Percentiles rank a stretch among this genome's conserved stretches.
Evolutionary conservation across 2,888 invertebrate genomes (phyloP).

Genomic region (Uloborus plumipes): DNA sequence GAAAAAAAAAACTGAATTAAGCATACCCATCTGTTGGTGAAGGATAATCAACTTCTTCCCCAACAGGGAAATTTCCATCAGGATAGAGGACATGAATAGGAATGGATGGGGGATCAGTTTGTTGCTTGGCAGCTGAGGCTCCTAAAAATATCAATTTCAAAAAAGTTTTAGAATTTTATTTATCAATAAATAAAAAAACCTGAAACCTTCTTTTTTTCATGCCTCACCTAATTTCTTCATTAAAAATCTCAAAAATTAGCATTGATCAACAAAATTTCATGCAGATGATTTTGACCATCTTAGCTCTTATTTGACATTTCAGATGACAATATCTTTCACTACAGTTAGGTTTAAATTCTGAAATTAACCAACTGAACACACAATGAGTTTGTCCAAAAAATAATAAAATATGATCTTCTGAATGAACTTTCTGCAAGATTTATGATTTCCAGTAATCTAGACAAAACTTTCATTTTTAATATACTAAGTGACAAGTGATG

Average conservation of each 20-base stretch:
- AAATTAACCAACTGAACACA: too few species aligned
- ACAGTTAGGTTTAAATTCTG: too few species aligned
- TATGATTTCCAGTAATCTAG: background rate
- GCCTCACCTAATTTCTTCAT: background rate
- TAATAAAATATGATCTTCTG: too few species aligned
- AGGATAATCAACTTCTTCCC: constrained; percentile 89
- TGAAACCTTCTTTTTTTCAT: background rate
- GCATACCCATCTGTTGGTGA: constrained; percentile 79
- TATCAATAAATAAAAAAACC: background rate
- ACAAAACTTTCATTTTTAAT: background rate
- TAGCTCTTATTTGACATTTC: too few species aligned
- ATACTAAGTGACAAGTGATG: background rate
- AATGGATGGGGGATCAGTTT: constrained; percentile 88
- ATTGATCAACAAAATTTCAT: background rate
- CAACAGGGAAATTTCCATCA: constrained; percentile 87
- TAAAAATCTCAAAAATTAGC: background rate
- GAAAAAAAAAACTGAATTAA: background rate
- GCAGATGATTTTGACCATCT: too few species aligned
- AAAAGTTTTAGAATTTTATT: background rate
- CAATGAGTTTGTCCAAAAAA: too few species aligned
- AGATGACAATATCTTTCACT: too few species aligned
- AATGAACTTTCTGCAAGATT: too few species aligned
- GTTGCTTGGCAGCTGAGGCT: constrained; percentile 73
- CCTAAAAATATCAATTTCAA: constrained; percentile 7
- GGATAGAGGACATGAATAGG: constrained; percentile 88